These are phyloP conservation scores for Neoniphon sammara DNA, from an alignment of 2,797 vertebrate genomes.

Conservation along the genomic window DNA sequence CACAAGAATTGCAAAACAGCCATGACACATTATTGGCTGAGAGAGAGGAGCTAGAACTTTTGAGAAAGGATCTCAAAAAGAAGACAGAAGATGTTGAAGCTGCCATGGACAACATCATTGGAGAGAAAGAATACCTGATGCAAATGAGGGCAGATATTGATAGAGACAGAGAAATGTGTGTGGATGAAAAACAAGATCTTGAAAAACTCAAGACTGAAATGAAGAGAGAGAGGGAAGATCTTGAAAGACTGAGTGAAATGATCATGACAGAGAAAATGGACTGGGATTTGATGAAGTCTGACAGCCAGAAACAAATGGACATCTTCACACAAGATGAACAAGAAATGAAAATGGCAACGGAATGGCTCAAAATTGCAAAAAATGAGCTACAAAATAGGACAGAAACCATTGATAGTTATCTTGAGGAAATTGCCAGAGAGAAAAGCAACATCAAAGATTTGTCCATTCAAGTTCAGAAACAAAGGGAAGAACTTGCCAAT, in stretches of 20 bases:
- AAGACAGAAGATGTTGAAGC: background rate
- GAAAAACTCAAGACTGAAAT: conserved; percentile 18
- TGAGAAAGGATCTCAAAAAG: background rate
- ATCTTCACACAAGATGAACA: conserved; percentile 6
- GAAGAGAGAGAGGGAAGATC: conserved; percentile 33
- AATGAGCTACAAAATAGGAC: conserved; percentile 8
- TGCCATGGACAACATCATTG: background rate
- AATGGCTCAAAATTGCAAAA: background rate
- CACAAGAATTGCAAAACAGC: background rate
- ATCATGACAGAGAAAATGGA: conserved; percentile 6
- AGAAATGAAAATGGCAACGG: background rate
- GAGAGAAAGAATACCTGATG: background rate
- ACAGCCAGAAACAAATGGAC: conserved; percentile 7
- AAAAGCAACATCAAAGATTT: conserved; percentile 29
- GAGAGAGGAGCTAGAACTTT: background rate
- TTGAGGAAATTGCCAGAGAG: conserved; percentile 36
- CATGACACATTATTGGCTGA: background rate
- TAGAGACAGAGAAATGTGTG: background rate
- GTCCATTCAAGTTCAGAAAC: background rate
- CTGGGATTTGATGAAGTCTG: conserved; percentile 8
- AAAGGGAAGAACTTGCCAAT: background rate
- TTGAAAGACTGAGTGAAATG: conserved; percentile 10
- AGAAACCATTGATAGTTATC: conserved; percentile 4
- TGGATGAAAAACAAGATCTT: background rate
- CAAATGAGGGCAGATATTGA: background rate